These are phyloP conservation scores for Chrysina gloriosa DNA, from an alignment of 2,888 invertebrate species.

Conservation along the genomic window DNA sequence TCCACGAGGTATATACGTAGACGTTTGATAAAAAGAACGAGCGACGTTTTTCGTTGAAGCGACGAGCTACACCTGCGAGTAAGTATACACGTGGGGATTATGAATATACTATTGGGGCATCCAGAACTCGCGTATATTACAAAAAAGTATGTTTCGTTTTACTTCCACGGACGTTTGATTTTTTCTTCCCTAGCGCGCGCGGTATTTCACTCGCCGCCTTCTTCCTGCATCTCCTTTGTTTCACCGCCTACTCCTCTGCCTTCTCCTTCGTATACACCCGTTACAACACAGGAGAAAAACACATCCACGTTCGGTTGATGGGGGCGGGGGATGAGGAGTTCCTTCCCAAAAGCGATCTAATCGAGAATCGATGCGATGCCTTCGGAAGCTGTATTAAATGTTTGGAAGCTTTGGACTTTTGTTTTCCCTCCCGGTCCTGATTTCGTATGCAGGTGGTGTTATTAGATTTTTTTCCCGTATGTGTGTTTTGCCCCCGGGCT, in stretches of 20 bases:
- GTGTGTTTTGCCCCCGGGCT: slow-evolving; percentile 8
- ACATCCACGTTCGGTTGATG: neutral
- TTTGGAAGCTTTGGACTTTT: slow-evolving; percentile 36
- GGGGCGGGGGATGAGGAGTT: neutral
- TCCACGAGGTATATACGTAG: neutral
- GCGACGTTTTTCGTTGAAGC: neutral
- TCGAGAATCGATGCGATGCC: slow-evolving; percentile 35
- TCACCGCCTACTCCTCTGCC: neutral
- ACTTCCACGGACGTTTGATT: slow-evolving; percentile 37
- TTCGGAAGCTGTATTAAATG: slow-evolving; percentile 37
- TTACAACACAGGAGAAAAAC: neutral
- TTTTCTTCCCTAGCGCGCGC: neutral
- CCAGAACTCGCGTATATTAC: slow-evolving; percentile 36
- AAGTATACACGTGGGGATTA: slow-evolving; percentile 45
- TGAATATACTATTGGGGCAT: slow-evolving; percentile 43
- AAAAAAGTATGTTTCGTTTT: slow-evolving; percentile 37
- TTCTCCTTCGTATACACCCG: neutral
- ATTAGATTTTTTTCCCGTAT: slow-evolving; percentile 37
- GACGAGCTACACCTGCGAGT: slow-evolving; percentile 42
- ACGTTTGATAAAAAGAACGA: slow-evolving; percentile 1
- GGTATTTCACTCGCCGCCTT: slow-evolving; percentile 1
- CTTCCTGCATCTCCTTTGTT: neutral
- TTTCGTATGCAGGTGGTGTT: slow-evolving; percentile 36
- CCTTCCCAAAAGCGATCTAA: slow-evolving; percentile 24
- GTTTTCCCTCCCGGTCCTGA: slow-evolving; percentile 22